A percentile compares a stretch with the other conserved stretches of the same genome.
Evolutionary conservation across 2,113 vertebrate species (phyloP).

Genomic region (Neopipo cinnamomea): DNA sequence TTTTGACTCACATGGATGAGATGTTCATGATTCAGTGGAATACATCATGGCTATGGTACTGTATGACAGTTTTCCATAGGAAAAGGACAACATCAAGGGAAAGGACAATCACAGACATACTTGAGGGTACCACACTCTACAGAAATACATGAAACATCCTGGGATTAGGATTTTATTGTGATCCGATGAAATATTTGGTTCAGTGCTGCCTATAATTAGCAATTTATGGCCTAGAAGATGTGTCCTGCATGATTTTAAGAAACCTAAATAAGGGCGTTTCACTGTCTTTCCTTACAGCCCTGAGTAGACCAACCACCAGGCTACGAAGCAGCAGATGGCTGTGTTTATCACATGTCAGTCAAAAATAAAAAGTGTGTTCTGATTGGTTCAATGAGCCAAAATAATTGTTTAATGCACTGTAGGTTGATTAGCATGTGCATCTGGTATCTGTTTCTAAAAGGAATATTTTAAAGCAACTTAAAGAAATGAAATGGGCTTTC

Average conservation of each 20-base stretch:
- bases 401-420: constrained; percentile 72
- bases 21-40: neutral
- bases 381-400: constrained; percentile 72
- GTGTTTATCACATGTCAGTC: constrained; percentile 68
- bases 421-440: constrained; percentile 64
- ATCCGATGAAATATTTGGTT: constrained; percentile 42
- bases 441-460: constrained; percentile 51
- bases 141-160: constrained; percentile 19
- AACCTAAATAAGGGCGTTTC: constrained; percentile 48
- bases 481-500: constrained; percentile 3
- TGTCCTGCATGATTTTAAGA: constrained; percentile 21
- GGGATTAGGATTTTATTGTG: constrained; percentile 32
- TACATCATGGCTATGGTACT: neutral
- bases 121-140: neutral
- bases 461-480: constrained; percentile 31
- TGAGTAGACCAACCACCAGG: constrained; percentile 54
- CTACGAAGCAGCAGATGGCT: constrained; percentile 65
- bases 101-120: neutral
- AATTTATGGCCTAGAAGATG: constrained; percentile 57
- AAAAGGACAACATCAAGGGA: neutral
- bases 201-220: constrained; percentile 50
- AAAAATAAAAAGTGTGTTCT: constrained; percentile 66
- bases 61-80: neutral
- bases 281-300: constrained; percentile 18
- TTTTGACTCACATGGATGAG: neutral